Evolutionary conservation across 2,797 vertebrate species (phyloP).

Genomic region (Diglossa cyanea): DNA sequence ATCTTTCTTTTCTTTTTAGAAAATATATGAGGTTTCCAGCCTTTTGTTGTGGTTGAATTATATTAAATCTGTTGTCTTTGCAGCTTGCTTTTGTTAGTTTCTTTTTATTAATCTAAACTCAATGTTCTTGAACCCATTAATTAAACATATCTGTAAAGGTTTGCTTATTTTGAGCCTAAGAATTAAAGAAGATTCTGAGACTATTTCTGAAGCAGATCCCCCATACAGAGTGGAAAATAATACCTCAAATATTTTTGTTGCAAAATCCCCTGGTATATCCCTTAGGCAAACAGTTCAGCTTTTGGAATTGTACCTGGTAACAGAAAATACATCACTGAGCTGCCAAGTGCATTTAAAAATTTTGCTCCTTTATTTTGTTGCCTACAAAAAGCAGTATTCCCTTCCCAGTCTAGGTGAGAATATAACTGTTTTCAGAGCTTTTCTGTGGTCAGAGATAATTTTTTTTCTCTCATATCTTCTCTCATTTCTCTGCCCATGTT

Average conservation of each 20-base stretch:
- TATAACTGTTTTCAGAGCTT: neutral
- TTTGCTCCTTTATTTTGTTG: neutral
- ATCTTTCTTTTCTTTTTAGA: neutral
- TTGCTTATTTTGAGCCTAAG: neutral
- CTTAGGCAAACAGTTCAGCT: neutral
- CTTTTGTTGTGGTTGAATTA: neutral
- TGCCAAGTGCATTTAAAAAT: neutral
- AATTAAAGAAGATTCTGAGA: neutral
- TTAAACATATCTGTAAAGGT: neutral
- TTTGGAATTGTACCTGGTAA: neutral
- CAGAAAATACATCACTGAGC: neutral
- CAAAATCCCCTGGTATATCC: neutral
- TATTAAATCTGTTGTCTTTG: neutral
- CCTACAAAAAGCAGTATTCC: neutral
- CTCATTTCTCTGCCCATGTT: neutral
- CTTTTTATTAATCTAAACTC: neutral
- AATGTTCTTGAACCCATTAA: neutral
- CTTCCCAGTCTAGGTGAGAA: neutral
- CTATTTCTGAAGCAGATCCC: neutral
- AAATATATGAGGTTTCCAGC: neutral
- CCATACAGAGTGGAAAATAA: neutral
- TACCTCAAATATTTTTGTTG: neutral
- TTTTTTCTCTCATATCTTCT: neutral
- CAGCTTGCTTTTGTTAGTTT: neutral
- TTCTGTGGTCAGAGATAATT: conserved; percentile 25